Evolutionary conservation across 2,797 vertebrate genomes (phyloP).

Genomic region (Chloroceryle amazona): DNA sequence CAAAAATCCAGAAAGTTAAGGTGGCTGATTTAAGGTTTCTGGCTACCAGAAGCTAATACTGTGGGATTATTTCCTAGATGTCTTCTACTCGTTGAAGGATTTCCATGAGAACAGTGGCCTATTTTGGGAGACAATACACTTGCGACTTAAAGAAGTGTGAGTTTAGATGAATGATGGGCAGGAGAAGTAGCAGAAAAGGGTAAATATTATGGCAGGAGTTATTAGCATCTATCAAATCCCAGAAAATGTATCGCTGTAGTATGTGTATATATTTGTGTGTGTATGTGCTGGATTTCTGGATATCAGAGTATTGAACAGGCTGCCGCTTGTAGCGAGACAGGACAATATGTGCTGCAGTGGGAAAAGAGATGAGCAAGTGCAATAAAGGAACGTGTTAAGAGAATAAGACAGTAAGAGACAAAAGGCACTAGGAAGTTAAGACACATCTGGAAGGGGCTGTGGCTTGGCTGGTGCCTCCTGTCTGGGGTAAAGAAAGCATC

Average conservation of each 20-base stretch:
- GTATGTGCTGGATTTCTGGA: neutral
- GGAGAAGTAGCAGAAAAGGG: neutral
- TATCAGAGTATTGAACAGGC: neutral
- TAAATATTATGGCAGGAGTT: neutral
- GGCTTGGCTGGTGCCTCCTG: neutral
- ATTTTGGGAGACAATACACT: neutral
- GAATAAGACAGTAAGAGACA: neutral
- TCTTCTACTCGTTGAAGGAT: neutral
- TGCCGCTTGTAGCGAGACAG: neutral
- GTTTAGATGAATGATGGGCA: neutral
- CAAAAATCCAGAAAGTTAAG: neutral
- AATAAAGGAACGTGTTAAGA: neutral
- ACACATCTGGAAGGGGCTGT: neutral
- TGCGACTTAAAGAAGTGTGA: accelerated
- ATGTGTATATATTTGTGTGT: neutral
- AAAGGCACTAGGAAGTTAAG: neutral
- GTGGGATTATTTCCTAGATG: neutral
- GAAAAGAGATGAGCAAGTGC: neutral
- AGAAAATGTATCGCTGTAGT: neutral
- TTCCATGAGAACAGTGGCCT: neutral
- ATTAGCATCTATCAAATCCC: neutral
- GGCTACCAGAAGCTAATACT: neutral
- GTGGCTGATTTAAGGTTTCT: neutral
- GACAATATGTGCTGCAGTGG: neutral
- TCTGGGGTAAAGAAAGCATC: neutral